Percentiles rank a stretch among this genome's conserved stretches.
Conservation (phyloP, 2,113 vertebrate genomes). For the Zosterops japonicus region DNA sequence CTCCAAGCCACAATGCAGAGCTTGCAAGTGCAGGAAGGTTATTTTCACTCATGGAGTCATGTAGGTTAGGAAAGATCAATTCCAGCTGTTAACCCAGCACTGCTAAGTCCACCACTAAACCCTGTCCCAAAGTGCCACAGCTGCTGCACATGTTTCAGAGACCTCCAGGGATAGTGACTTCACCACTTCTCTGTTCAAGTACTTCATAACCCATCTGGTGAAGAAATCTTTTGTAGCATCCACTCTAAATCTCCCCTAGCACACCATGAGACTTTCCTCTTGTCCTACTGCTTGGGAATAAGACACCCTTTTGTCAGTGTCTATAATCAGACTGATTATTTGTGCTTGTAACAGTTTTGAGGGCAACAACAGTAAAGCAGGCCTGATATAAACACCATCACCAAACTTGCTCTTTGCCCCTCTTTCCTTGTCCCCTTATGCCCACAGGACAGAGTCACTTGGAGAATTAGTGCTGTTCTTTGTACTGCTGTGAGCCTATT, state of each 20-base stretch:
- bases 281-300: not conserved
- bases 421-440: not conserved
- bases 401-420: not conserved
- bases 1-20: not conserved
- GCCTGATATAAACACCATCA: not conserved
- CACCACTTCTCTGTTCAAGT: not conserved
- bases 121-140: not conserved
- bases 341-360: not conserved
- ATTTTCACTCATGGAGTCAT: not conserved
- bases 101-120: not conserved
- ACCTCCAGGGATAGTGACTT: not conserved
- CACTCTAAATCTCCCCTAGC: not conserved
- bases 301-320: not conserved
- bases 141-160: not conserved
- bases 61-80: not conserved
- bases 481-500: not conserved
- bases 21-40: not conserved
- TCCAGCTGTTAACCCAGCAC: not conserved
- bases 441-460: not conserved
- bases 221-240: not conserved
- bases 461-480: not conserved
- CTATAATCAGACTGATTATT: not conserved
- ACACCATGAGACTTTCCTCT: not conserved
- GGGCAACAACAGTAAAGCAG: not conserved
- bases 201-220: not conserved